Conservation (phyloP, 1,140 invertebrate genomes). For the Drosophila pandora region DNA sequence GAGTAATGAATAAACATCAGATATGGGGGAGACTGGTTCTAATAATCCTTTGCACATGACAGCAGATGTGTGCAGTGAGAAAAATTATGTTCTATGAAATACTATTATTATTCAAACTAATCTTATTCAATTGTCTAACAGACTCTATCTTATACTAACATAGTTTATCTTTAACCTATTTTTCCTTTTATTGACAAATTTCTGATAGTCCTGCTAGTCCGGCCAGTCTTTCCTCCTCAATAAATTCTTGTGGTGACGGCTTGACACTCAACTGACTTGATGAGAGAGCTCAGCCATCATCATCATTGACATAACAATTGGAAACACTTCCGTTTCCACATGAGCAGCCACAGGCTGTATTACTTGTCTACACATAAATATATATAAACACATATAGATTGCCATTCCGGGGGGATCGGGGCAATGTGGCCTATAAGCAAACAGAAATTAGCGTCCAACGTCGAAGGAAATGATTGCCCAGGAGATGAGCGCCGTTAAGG, state of each 20-base stretch:
- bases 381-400: constrained; percentile 1
- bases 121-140: too few relatives aligned
- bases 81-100: too few relatives aligned
- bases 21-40: constrained; percentile 11
- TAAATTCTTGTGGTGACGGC: constrained; percentile 5
- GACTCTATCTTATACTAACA: too few relatives aligned
- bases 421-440: constrained; percentile 37
- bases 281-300: constrained; percentile 52
- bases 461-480: constrained; percentile 42
- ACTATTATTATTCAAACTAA: too few relatives aligned
- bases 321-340: constrained; percentile 47
- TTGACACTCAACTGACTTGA: constrained; percentile 44
- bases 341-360: constrained; percentile 25
- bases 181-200: too few relatives aligned
- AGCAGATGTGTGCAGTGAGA: constrained; percentile 19
- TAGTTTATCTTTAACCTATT: constrained; percentile 4
- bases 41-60: constrained; percentile 34
- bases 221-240: background rate
- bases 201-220: background rate
- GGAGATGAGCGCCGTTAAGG: constrained; percentile 27
- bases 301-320: constrained; percentile 58
- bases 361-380: constrained; percentile 8
- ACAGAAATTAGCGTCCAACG: constrained; percentile 45
- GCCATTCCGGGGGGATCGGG: constrained; percentile 6
- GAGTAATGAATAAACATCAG: constrained; percentile 54